Evolutionary conservation across 2,888 invertebrate species (phyloP).

Genomic region (Luperina nickerlii): DNA sequence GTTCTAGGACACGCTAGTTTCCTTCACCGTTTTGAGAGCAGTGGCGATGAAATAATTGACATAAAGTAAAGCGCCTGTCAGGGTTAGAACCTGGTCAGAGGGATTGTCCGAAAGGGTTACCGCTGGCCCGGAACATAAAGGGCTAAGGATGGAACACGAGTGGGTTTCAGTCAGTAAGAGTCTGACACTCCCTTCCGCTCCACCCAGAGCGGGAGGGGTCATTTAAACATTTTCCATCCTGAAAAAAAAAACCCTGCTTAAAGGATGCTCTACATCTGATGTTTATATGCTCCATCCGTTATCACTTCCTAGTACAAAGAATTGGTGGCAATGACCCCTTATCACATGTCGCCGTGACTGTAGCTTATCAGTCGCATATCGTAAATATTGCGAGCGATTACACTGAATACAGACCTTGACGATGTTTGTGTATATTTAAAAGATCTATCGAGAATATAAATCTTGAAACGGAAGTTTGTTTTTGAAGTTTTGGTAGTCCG

Average conservation of each 20-base stretch:
- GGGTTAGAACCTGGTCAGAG: too few relatives aligned
- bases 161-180: too few relatives aligned
- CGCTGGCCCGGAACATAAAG: too few relatives aligned
- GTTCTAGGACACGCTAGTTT: too few relatives aligned
- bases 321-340: conserved; percentile 66
- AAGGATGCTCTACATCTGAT: neutral
- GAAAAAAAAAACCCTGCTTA: neutral
- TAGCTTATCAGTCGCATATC: conserved; percentile 45
- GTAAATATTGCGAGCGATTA: conserved; percentile 55
- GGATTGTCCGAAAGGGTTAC: too few relatives aligned
- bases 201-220: too few relatives aligned
- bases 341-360: conserved; percentile 45
- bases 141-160: too few relatives aligned
- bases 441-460: neutral
- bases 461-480: neutral
- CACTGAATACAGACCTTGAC: conserved; percentile 39
- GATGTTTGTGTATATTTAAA: conserved; percentile 17
- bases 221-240: too few relatives aligned
- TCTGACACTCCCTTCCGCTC: too few relatives aligned
- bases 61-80: too few relatives aligned
- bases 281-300: conserved; percentile 31
- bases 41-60: too few relatives aligned
- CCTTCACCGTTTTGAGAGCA: too few relatives aligned
- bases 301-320: conserved; percentile 54
- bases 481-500: neutral